These are phyloP conservation scores for Apostichopus californicus DNA, from an alignment of 35 echinoderm and acorn worm genomes.

Conservation along the genomic window DNA sequence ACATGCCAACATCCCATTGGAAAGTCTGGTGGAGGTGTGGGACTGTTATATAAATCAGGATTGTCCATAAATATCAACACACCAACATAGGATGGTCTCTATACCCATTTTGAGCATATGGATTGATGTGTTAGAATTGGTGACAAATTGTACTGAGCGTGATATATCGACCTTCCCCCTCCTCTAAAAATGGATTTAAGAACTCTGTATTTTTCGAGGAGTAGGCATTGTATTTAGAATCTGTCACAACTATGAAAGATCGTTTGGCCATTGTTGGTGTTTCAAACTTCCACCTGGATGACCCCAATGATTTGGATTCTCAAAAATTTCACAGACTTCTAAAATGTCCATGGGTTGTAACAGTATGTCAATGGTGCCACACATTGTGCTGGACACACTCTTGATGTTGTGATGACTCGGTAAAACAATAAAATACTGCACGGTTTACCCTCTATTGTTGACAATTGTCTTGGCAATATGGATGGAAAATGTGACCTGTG, in stretches of 20 bases:
- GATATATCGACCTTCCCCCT: constrained; percentile 13
- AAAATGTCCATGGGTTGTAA: background rate
- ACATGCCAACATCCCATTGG: background rate
- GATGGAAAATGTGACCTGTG: constrained; percentile 11
- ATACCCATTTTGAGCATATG: constrained; percentile 25
- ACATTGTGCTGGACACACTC: constrained; percentile 20
- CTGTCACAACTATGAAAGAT: background rate
- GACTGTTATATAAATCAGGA: background rate
- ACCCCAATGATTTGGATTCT: background rate
- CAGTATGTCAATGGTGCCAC: background rate
- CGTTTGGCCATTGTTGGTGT: background rate
- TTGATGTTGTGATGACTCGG: constrained; percentile 10
- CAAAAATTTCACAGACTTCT: background rate
- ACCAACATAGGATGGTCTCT: background rate
- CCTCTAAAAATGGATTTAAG: background rate
- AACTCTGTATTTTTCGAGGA: constrained; percentile 6
- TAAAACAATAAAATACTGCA: background rate
- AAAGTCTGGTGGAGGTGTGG: constrained; percentile 43
- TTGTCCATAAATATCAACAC: background rate
- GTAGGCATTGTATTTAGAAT: constrained; percentile 29
- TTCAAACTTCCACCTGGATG: constrained; percentile 17
- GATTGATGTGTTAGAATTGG: background rate
- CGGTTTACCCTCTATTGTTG: constrained; percentile 5
- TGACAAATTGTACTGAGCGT: background rate
- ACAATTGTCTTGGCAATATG: background rate